phyloP scores from a whole-genome alignment of 2,113 vertebrate genomes.

The Thymallus thymallus region DNA sequence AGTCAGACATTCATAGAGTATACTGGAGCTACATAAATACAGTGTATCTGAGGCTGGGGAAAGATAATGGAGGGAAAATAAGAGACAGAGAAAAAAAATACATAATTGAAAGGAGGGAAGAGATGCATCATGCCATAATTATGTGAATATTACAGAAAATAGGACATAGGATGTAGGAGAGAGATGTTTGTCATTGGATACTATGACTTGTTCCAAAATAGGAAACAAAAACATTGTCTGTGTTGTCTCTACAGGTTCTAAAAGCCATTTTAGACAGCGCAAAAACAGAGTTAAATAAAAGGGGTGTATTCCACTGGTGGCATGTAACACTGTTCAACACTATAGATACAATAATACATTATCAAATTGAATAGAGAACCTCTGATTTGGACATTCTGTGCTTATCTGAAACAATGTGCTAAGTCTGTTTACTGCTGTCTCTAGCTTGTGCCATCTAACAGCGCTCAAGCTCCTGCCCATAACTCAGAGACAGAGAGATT shows the following conservation, averaged over 20 bases:
- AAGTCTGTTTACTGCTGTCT: conserved; percentile 3
- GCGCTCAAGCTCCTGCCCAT: background rate
- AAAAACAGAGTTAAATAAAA: background rate
- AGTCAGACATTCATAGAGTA: conserved; percentile 40
- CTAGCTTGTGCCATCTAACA: conserved; percentile 3
- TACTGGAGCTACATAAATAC: conserved; percentile 19
- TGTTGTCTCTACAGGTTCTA: conserved; percentile 54
- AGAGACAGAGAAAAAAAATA: conserved; percentile 27
- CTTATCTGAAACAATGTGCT: background rate
- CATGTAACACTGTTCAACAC: background rate
- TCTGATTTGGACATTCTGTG: background rate
- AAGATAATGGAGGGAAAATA: background rate
- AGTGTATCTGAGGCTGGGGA: conserved; percentile 12
- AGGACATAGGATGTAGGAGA: conserved; percentile 52
- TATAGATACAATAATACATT: background rate
- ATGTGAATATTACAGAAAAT: conserved; percentile 73
- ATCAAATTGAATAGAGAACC: background rate
- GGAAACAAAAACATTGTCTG: conserved; percentile 37
- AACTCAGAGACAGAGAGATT: conserved; percentile 35
- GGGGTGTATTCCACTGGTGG: background rate
- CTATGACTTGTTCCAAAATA: conserved; percentile 60
- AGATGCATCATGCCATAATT: conserved; percentile 64
- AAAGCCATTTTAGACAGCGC: conserved; percentile 41
- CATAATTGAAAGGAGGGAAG: conserved; percentile 47
- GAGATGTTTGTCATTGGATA: conserved; percentile 60